Evolutionary conservation across 2,888 invertebrate species (phyloP).

Genomic region (Carterocephalus palaemon): DNA sequence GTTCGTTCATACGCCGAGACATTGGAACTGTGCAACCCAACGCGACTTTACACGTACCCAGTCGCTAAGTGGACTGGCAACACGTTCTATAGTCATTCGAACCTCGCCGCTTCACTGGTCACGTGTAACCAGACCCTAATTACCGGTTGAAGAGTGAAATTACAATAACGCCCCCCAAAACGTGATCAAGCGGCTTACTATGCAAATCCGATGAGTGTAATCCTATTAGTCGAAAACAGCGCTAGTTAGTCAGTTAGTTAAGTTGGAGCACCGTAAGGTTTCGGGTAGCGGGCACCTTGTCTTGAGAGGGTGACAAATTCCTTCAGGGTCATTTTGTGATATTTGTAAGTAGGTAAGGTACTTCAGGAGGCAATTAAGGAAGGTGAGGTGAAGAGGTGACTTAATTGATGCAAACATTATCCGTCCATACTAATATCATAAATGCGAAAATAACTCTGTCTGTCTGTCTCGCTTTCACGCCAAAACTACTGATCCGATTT

Average conservation of each 20-base stretch:
- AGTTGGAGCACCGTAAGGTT: slow-evolving; percentile 6
- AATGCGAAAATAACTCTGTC: too few species aligned
- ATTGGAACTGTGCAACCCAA: not conserved
- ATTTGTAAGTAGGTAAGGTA: too few species aligned
- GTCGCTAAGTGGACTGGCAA: slow-evolving; percentile 1
- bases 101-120: slow-evolving; percentile 8
- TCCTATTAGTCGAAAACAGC: slow-evolving; percentile 20
- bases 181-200: slow-evolving; percentile 9
- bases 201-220: slow-evolving; percentile 11
- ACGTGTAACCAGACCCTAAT: slow-evolving; percentile 15
- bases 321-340: too few species aligned
- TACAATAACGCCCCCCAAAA: slow-evolving; percentile 15
- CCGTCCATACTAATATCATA: too few species aligned
- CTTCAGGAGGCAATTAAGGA: too few species aligned
- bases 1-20: not conserved
- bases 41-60: not conserved
- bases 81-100: slow-evolving; percentile 15
- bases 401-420: too few species aligned
- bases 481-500: too few species aligned
- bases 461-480: too few species aligned
- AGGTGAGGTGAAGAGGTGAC: too few species aligned
- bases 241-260: too few species aligned
- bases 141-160: slow-evolving; percentile 12
- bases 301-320: too few species aligned
- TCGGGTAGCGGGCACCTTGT: too few species aligned